These are phyloP conservation scores for Gymnobelideus leadbeateri DNA, from an alignment of 2,113 vertebrate species.

Conservation along the genomic window DNA sequence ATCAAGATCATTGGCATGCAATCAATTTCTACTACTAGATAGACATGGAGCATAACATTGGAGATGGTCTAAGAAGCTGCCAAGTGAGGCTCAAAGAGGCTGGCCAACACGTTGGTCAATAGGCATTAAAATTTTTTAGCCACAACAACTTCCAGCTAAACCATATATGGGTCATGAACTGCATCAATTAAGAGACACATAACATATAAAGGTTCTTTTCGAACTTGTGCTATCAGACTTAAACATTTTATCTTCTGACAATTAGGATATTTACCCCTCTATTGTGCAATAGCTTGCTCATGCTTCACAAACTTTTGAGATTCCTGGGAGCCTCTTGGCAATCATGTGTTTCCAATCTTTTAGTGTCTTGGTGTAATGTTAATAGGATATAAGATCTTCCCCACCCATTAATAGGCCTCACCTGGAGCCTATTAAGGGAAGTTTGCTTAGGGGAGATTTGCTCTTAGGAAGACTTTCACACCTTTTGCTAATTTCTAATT, in stretches of 20 bases:
- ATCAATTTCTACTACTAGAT: not conserved
- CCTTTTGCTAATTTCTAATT: too few relatives aligned
- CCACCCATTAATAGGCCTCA: too few relatives aligned
- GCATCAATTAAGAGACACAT: not conserved
- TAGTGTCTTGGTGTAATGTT: not conserved
- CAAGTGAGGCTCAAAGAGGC: not conserved
- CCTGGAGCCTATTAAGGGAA: too few relatives aligned
- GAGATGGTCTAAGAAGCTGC: not conserved
- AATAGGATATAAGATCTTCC: too few relatives aligned
- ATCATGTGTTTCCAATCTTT: not conserved
- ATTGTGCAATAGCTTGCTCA: not conserved
- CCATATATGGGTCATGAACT: not conserved
- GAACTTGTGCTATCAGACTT: not conserved
- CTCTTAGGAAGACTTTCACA: too few relatives aligned
- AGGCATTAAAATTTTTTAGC: not conserved
- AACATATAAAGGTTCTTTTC: not conserved
- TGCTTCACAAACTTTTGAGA: not conserved
- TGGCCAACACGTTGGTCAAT: not conserved
- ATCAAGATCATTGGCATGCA: not conserved
- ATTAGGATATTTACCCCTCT: not conserved
- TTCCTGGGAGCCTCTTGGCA: not conserved
- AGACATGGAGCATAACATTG: not conserved
- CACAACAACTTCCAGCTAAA: not conserved
- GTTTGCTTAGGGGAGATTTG: too few relatives aligned
- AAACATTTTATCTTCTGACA: not conserved